Percentiles rank a stretch among this genome's conserved stretches.
Conservation (phyloP, 2,113 vertebrate species). For the Talpa occidentalis region DNA sequence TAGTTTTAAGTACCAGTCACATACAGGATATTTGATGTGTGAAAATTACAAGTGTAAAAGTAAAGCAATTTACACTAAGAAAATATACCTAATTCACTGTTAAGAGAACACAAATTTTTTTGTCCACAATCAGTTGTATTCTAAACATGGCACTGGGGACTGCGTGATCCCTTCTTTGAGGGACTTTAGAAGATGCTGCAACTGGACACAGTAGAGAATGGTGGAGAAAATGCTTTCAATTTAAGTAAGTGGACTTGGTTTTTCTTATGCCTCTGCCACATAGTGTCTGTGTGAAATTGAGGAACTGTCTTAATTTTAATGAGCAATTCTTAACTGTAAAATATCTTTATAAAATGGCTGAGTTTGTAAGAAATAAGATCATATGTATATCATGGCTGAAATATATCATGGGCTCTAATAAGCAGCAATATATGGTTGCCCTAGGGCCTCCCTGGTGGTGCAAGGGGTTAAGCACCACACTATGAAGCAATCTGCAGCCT, state of each 20-base stretch:
- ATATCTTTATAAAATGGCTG: neutral
- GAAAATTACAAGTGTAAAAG: neutral
- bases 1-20: neutral
- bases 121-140: neutral
- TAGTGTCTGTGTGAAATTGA: neutral
- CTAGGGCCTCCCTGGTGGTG: too few relatives aligned
- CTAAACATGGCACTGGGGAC: neutral
- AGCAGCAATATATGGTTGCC: too few relatives aligned
- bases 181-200: neutral
- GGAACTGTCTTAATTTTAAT: neutral
- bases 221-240: neutral
- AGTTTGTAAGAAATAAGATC: neutral
- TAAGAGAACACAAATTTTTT: constrained; percentile 17
- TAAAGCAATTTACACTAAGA: neutral
- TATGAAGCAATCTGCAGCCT: too few relatives aligned
- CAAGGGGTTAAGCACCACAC: too few relatives aligned
- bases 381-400: neutral
- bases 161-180: neutral
- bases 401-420: neutral
- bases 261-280: neutral
- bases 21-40: neutral
- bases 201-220: neutral
- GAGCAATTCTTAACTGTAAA: neutral
- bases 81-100: neutral
- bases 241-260: neutral